Conservation (phyloP, 2,888 invertebrate species). For the Gymnosoma rotundatum region DNA sequence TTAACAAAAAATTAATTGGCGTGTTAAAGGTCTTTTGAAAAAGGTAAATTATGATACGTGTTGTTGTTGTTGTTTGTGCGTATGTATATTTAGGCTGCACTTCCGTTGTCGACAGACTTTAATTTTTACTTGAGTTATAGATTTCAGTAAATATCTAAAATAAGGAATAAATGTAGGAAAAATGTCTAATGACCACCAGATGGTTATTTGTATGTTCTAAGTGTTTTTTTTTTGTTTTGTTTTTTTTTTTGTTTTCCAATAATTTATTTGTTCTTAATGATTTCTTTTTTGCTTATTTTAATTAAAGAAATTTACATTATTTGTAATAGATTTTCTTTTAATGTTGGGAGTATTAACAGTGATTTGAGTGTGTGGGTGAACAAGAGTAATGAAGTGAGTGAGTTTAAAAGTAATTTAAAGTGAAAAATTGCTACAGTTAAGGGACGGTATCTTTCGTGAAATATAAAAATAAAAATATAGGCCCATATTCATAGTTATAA, state of each 20-base stretch:
- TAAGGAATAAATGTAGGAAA: neutral
- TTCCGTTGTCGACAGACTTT: constrained; percentile 54
- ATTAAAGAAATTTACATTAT: constrained; percentile 2
- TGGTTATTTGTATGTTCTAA: constrained; percentile 5
- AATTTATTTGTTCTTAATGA: neutral
- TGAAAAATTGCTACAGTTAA: neutral
- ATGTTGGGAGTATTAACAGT: neutral
- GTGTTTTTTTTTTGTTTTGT: constrained; percentile 8
- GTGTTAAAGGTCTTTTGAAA: constrained; percentile 56
- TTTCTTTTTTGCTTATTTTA: too few relatives aligned
- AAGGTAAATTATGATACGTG: constrained; percentile 45
- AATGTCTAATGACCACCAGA: neutral
- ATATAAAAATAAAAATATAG: too few relatives aligned
- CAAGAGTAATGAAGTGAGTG: neutral
- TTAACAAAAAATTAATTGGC: constrained; percentile 48
- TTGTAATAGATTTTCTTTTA: constrained; percentile 24
- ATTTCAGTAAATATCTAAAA: neutral
- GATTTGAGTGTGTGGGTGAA: neutral
- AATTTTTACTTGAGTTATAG: constrained; percentile 28
- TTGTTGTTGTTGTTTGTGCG: constrained; percentile 9
- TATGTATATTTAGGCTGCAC: constrained; percentile 34
- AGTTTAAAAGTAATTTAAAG: neutral
- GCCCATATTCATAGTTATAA: too few relatives aligned
- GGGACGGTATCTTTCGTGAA: too few relatives aligned
- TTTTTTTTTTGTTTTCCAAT: constrained; percentile 14